Percentiles rank a stretch among this genome's conserved stretches.
Evolutionary conservation across 2,888 invertebrate genomes (phyloP).

Genomic region (Helobdella robusta): DNA sequence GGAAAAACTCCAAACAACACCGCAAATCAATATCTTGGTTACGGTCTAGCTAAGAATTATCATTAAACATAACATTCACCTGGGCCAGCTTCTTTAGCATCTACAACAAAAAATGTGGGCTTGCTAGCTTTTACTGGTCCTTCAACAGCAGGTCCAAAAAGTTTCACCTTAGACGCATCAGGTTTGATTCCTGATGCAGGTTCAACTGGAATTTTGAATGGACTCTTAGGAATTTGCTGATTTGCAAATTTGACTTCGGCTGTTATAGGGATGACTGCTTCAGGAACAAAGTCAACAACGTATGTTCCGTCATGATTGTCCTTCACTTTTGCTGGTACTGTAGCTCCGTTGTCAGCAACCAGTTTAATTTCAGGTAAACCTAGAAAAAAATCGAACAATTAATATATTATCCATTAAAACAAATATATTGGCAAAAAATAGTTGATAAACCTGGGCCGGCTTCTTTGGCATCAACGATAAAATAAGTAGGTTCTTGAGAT

Average conservation of each 20-base stretch:
- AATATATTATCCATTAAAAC: not conserved
- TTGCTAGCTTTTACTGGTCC: conserved; percentile 19
- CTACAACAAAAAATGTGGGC: conserved; percentile 28
- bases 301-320: conserved; percentile 26
- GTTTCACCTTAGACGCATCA: conserved; percentile 64
- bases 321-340: conserved; percentile 17
- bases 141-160: conserved; percentile 28
- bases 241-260: conserved; percentile 29
- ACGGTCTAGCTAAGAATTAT: no score
- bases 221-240: conserved; percentile 24
- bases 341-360: conserved; percentile 18
- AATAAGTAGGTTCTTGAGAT: conserved; percentile 20
- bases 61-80: no score
- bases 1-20: no score
- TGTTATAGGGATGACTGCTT: conserved; percentile 9
- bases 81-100: conserved; percentile 27
- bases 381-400: not conserved
- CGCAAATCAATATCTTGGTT: no score
- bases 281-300: conserved; percentile 19
- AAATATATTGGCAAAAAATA: not conserved
- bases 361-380: conserved; percentile 21
- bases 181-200: conserved; percentile 5
- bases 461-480: conserved; percentile 25
- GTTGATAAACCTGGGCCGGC: conserved; percentile 25
- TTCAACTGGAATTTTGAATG: conserved; percentile 49